Conservation (phyloP, 2,797 vertebrate genomes). For the Anguilla obscura region DNA sequence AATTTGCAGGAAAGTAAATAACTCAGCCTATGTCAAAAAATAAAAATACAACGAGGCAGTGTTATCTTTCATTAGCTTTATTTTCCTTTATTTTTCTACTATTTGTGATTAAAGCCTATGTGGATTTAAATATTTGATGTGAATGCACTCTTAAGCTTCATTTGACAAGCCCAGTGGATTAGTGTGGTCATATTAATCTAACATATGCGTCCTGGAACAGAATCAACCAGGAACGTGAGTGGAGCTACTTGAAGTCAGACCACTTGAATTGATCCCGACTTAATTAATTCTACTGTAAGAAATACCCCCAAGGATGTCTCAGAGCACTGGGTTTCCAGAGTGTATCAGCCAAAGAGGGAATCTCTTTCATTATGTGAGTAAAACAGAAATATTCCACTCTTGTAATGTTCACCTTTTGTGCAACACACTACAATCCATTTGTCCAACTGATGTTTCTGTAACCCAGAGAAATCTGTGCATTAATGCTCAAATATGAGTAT, state of each 20-base stretch:
- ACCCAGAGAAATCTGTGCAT: not conserved
- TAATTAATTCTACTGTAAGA: not conserved
- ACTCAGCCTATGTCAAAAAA: not conserved
- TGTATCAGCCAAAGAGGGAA: not conserved
- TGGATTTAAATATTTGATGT: conserved; percentile 4
- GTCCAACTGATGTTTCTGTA: not conserved
- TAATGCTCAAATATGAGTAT: not conserved
- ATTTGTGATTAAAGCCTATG: not conserved
- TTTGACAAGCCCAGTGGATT: not conserved
- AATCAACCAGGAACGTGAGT: not conserved
- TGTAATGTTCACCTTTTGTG: not conserved
- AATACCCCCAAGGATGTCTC: not conserved
- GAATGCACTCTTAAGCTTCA: not conserved
- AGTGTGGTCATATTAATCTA: not conserved
- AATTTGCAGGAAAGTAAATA: not conserved
- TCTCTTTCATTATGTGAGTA: not conserved
- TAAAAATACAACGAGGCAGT: no score
- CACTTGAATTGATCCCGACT: not conserved
- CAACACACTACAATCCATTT: not conserved
- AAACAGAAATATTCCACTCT: not conserved
- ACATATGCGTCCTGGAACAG: not conserved
- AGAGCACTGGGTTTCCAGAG: not conserved
- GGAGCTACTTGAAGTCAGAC: not conserved
- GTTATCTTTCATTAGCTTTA: not conserved
- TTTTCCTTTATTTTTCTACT: not conserved